phyloP scores from a whole-genome alignment of 1,140 invertebrate species.

The Zaprionus nigranus region DNA sequence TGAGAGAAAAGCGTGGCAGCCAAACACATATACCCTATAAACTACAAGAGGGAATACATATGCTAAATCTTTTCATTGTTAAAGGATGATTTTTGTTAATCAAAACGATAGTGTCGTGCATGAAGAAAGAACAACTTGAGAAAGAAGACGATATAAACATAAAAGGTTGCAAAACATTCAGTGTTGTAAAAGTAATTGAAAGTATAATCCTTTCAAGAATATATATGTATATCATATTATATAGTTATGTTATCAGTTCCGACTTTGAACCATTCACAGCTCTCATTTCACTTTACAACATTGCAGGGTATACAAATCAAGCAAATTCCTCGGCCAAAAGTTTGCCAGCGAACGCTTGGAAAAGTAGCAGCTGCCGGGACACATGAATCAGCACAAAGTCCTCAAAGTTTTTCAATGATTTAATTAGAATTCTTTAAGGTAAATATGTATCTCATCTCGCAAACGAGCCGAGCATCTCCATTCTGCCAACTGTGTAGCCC shows the following conservation, averaged over 20 bases:
- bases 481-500: constrained; percentile 27
- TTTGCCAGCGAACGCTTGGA: constrained; percentile 48
- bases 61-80: too few species aligned
- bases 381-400: constrained; percentile 81
- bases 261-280: background rate
- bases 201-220: background rate
- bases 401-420: constrained; percentile 78
- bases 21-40: background rate
- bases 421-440: constrained; percentile 83
- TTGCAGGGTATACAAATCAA: constrained; percentile 44
- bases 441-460: constrained; percentile 47
- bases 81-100: too few species aligned
- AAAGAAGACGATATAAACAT: background rate
- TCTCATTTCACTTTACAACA: background rate
- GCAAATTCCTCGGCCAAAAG: constrained; percentile 37
- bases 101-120: background rate
- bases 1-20: background rate
- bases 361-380: constrained; percentile 77
- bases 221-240: background rate
- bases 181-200: background rate
- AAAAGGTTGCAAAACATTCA: background rate
- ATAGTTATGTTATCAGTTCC: too few species aligned
- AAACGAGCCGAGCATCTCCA: constrained; percentile 17
- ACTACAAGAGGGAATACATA: background rate
- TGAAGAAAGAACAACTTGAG: background rate